Evolutionary conservation across 2,113 vertebrate genomes (phyloP).

Genomic region (Nycticorax nycticorax): DNA sequence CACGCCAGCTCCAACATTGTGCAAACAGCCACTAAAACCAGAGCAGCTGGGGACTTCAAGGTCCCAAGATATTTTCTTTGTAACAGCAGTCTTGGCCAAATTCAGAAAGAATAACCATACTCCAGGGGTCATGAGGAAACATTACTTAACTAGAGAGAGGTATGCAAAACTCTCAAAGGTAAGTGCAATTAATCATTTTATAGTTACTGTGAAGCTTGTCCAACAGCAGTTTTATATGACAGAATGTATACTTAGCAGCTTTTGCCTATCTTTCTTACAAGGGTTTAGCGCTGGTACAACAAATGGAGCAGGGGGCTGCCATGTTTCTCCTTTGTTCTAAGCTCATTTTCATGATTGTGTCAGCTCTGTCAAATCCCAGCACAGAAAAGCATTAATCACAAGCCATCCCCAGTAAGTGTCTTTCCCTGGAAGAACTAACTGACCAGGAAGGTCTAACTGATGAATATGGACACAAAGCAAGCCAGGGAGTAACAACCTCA

Average conservation of each 20-base stretch:
- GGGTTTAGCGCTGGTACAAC: accelerated
- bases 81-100: background rate
- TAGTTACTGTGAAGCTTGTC: background rate
- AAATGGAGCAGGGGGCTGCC: background rate
- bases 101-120: background rate
- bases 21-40: background rate
- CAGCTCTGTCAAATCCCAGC: background rate
- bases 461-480: background rate
- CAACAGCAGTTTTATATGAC: background rate
- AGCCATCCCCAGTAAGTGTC: background rate
- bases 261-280: background rate
- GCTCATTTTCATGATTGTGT: background rate
- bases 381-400: background rate
- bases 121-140: background rate
- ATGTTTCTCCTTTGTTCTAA: background rate
- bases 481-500: background rate
- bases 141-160: background rate
- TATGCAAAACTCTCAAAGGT: background rate
- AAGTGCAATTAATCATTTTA: background rate
- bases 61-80: background rate
- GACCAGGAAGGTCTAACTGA: background rate
- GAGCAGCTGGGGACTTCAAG: background rate
- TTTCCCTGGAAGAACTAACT: background rate
- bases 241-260: background rate
- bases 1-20: accelerated